Base-by-base conservation (phyloP, 2,888 invertebrate species). In the Rhorus exstirpatorius region DNA sequence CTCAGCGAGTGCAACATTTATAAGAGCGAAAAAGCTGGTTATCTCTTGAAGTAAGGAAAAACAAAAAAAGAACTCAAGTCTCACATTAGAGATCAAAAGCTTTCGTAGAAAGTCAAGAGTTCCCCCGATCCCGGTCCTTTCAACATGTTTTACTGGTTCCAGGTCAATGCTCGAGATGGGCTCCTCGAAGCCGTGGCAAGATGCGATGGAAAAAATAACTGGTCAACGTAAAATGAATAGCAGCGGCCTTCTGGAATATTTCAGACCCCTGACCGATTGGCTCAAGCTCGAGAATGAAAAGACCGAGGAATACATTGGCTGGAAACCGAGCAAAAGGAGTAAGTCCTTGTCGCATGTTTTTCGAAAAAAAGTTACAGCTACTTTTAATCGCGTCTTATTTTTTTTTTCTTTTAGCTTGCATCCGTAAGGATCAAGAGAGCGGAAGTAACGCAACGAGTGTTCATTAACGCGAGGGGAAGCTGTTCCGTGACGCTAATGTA, bases 1-100 rank as follows among this genome's bases (percentile, higher is more conserved):
- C 94, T 98, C 24, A 96, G 98, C 78, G 95, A 96, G 88, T 98
- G 98, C 91, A 98, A 98, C 89, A 97, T 98, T 88, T 97, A 97
- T 92, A 94, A 96, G 88, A 97, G 96, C 86, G 94, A 94, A 12
- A 95, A 95, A 67, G 98, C 98, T 72, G 98, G 98, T 68, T 95
- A 96, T 87, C 94, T 95, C 19, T 93, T 96, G 68, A 95, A 94
- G 95, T 95, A 84, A 86, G 85, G 70, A 60, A 81, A 49, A 65
- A 12, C 12, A 21, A 58, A 12, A 1, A 49, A 38, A 19, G 1
- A 17, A 19, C 4, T 17, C 19, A 17, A 35, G 12, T 2, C 31
- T 41, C n/a, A n/a, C n/a, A 8, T 60, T 61, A 35, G 24, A 12
- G 1, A 17, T 19, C n/a, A 17, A 65, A 67, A 76, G 19, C 12